A percentile compares a stretch with the other conserved stretches of the same genome.
These are phyloP conservation scores for Mactra quadrangularis DNA, from an alignment of 1,140 invertebrate species.

Conservation along the genomic window DNA sequence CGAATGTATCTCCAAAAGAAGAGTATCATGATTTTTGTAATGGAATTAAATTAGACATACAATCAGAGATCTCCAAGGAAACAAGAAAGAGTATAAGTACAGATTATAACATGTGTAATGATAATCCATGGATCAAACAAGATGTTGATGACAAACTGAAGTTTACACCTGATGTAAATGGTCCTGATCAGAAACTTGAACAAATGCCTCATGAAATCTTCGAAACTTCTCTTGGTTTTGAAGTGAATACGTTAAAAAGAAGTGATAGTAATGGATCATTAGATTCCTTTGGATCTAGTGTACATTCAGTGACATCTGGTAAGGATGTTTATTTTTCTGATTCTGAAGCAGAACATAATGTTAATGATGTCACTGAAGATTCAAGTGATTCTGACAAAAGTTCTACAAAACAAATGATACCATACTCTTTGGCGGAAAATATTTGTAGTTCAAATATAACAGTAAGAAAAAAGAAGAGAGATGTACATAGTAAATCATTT, in stretches of 20 bases:
- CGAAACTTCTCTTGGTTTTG: conserved; percentile 54
- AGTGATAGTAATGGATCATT: conserved; percentile 29
- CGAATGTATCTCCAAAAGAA: too few relatives aligned
- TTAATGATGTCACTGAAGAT: not conserved
- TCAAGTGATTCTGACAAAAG: conserved; percentile 2
- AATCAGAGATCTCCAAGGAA: too few relatives aligned
- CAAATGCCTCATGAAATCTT: not conserved
- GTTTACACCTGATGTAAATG: not conserved
- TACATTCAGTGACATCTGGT: conserved; percentile 39
- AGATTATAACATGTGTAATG: not conserved
- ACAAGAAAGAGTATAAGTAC: not conserved
- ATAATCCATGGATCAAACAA: conserved; percentile 43
- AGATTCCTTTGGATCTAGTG: conserved; percentile 54
- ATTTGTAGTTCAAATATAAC: not conserved
- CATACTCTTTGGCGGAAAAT: conserved; percentile 38
- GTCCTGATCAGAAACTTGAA: not conserved
- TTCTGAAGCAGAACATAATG: conserved; percentile 48
- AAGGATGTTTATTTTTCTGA: conserved; percentile 56
- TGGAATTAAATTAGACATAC: too few relatives aligned
- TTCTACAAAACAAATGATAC: conserved; percentile 34
- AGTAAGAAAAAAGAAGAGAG: conserved; percentile 22
- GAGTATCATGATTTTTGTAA: too few relatives aligned
- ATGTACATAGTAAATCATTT: conserved; percentile 27
- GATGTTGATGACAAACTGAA: not conserved
- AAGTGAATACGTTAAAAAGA: conserved; percentile 39